Evolutionary conservation across 2,113 vertebrate species (phyloP), one percentile per base, ranked within the genome.

Genomic region (Neotoma lepida): DNA sequence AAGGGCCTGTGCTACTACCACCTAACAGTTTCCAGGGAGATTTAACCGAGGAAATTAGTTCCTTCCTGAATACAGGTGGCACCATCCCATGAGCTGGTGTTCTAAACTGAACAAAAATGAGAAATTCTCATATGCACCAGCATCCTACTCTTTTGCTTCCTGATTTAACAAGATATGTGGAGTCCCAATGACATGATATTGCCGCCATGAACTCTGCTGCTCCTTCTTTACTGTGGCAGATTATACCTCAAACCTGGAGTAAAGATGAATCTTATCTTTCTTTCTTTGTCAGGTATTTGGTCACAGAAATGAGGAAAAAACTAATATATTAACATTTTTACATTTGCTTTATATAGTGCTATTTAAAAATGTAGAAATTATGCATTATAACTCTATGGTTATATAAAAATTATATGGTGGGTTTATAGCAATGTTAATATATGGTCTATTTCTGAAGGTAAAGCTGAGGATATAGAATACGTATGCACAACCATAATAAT

Each of bases 401-500:
- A 33, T 33, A 77, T 49, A 77, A 77, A 77, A 49, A 22, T 13
- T 33, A 77, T 49, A 14, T 77, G 14, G 18, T 49, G 28, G 44
- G 26, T 77, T 46, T 77, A 49, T 33, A 49, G 6, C 28, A 77
- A 77, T 77, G 28, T 6, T 13, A 49, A 49, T 49, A 49, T 49
- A 49, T 33, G 74, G 28, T 6, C 13, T 46, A 33, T 77, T 49
- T 77, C 28, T 77, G 28, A 26, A 49, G 26, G 28, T 17, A 76
- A 28, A 9, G 2, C 74, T 49, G 26, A 33, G 15, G 14, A 77
- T 49, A 49, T 4, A 46, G 5, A 33, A 49, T 17, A 78, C 22
- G 66, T 82, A 87, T 26, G 88, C 76, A 54, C 4, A 95, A 86
- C 33, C 41, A 81, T 90, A 77, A 81, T 90, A 77, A 41, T 68